Base-by-base conservation (phyloP, 2,113 vertebrate genomes). In the Cochlearius cochlearius region DNA sequence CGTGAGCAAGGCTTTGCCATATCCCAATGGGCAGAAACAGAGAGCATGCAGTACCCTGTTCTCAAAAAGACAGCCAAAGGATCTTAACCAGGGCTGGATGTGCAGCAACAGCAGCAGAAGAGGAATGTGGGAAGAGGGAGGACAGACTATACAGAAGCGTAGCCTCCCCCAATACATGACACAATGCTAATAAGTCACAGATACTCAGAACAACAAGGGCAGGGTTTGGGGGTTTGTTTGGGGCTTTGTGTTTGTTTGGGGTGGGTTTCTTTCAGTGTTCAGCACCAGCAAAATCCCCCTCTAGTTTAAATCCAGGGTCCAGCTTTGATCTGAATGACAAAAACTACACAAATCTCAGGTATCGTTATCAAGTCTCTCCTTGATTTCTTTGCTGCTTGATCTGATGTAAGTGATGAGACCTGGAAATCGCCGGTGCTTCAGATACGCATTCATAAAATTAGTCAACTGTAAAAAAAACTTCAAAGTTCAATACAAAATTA, bases 321-420 rank as follows among this genome's bases (percentile, higher is more conserved):
- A 36, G 32, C 32, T 49, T 67, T 63, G 7, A 81, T 39, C 64
- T 47, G 52, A 96, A 83, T 2, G 2, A 72, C 43, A 58, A 64
- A 73, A 71, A 26, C 15, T 18, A 53, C 43, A 79, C 53, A 90
- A 77, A 36, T 4, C 21, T 88, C 75, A 38, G 12, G 14, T 52
- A 39, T 43, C 5, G 1, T 25, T 25, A 43, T 34, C 55, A 66
- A 91, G 12, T 25, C 64, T 87, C 20, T 39, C 69, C 62, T 29
- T 63, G 26, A 71, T 81, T 82, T 75, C 34, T 92, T 78, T 76
- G 63, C 55, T 86, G 56, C 69, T 32, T 78, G 47, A 86, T 79
- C 75, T 62, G 39, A 84, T 80, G 2, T 26, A 67, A 84, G 32
- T 47, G 27, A 84, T 60, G 27, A 91, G 60, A 77, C 26, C 22